Evolutionary conservation across 2,113 vertebrate genomes (phyloP).

Genomic region (Ranitomeya imitator): DNA sequence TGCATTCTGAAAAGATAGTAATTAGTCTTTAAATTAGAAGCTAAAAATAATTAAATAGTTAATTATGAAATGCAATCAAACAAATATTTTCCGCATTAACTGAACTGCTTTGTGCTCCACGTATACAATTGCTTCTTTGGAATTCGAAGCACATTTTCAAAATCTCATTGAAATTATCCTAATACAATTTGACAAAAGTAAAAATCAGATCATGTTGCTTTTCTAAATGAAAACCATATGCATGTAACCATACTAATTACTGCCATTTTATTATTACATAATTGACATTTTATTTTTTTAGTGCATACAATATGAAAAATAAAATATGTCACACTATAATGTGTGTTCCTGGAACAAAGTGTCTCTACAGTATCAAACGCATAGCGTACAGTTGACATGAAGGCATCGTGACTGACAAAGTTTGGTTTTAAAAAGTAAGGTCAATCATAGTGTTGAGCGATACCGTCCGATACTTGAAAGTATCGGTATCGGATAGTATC

Average conservation of each 20-base stretch:
- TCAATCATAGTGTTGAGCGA: too few relatives aligned
- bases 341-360: too few relatives aligned
- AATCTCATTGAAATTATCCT: background rate
- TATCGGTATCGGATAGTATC: too few relatives aligned
- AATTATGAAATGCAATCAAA: conserved; percentile 28
- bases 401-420: too few relatives aligned
- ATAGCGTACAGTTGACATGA: too few relatives aligned
- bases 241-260: background rate
- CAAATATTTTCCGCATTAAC: conserved; percentile 40
- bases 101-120: conserved; percentile 9
- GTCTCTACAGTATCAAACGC: too few relatives aligned
- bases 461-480: too few relatives aligned
- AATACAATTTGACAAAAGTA: background rate
- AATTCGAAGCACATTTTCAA: background rate
- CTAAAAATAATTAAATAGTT: conserved; percentile 52
- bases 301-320: too few relatives aligned
- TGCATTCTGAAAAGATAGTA: conserved; percentile 41
- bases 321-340: too few relatives aligned
- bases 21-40: conserved; percentile 52
- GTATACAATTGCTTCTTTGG: conserved; percentile 1
- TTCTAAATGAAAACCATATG: background rate
- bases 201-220: background rate
- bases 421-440: too few relatives aligned
- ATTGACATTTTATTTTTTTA: too few relatives aligned
- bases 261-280: background rate